Evolutionary conservation across 1,140 invertebrate genomes (phyloP), one percentile per base, ranked within the genome.

Genomic region (Carposina sasakii): DNA sequence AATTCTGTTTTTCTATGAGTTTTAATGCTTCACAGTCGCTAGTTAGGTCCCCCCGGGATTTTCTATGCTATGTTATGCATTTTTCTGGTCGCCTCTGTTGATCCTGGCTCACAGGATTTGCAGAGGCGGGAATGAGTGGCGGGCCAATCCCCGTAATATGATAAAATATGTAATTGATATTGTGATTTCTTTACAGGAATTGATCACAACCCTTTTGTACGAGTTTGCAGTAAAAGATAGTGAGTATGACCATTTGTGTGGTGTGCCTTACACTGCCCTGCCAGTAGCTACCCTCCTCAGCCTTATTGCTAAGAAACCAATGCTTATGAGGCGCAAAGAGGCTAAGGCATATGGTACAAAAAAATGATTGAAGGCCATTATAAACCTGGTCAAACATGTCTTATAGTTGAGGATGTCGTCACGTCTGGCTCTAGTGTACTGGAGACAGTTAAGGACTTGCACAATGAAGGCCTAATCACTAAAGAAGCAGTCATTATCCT

Each of bases 351-450:
- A 99, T 85, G 98, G 98, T 0, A 99, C 97, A 3, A 98, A 97
- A 74, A 97, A 98, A 70, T 98, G 13, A 93, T 99, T 36, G 98
- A 99, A 86, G 98, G 98, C 0, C 87, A 90, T 37, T 99, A 90
- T 69, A 87, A 90, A 42, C 63, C 79, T 26, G 94, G 93, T 2
- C 90, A 97, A 51, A 89, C 75, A 2, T 98, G 96, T 67, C 72
- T 99, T 0, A 95, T 99, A 44, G 90, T 99, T 37, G 98, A 99
- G 87, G 98, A 99, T 87, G 94, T 99, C 10, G 92, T 99, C 0
- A 98, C 97, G 1, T 96, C 94, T 60, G 98, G 98, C 1, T 91
- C 91, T 1, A 98, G 96, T 75, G 91, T 99, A 37, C 70, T 97
- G 52, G 98, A 99, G 81, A 99, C 97, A 6, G 93, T 92, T 1